Conservation (phyloP, 2,888 invertebrate species). For the Nipponacmea schrenckii region DNA sequence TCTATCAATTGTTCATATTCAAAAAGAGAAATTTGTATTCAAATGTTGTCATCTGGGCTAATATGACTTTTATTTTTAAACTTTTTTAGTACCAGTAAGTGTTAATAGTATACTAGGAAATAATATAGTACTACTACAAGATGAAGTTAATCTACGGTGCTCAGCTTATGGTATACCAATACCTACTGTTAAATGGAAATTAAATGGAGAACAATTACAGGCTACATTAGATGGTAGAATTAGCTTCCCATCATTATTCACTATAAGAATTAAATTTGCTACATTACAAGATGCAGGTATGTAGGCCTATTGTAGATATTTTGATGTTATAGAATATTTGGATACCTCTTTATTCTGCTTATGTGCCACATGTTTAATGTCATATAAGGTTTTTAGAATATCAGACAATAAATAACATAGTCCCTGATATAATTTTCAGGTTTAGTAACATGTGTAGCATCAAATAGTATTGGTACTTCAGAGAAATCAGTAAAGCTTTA, state of each 20-base stretch:
- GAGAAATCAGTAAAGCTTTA: constrained; percentile 36
- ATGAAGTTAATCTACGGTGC: constrained; percentile 49
- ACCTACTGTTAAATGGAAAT: constrained; percentile 51
- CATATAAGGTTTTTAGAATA: background rate
- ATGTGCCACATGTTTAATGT: background rate
- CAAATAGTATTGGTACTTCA: constrained; percentile 41
- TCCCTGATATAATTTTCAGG: constrained; percentile 33
- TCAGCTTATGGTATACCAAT: constrained; percentile 47
- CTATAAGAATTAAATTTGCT: constrained; percentile 43
- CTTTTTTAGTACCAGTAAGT: constrained; percentile 44
- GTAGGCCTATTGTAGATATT: background rate
- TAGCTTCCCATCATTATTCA: constrained; percentile 34
- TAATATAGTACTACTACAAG: constrained; percentile 44
- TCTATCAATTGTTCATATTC: no score
- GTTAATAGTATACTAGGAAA: constrained; percentile 44
- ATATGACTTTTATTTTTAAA: no score
- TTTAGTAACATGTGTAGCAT: constrained; percentile 43
- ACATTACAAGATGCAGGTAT: constrained; percentile 42
- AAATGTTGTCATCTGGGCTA: no score
- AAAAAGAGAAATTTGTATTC: no score
- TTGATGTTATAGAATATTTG: background rate
- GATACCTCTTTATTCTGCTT: background rate
- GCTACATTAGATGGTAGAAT: constrained; percentile 51
- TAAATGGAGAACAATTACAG: constrained; percentile 34
- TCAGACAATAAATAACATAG: background rate